Percentiles rank a stretch among this genome's conserved stretches.
phyloP scores from a whole-genome alignment of 92 coral and sea anemone species.

The Diadumene lineata region DNA sequence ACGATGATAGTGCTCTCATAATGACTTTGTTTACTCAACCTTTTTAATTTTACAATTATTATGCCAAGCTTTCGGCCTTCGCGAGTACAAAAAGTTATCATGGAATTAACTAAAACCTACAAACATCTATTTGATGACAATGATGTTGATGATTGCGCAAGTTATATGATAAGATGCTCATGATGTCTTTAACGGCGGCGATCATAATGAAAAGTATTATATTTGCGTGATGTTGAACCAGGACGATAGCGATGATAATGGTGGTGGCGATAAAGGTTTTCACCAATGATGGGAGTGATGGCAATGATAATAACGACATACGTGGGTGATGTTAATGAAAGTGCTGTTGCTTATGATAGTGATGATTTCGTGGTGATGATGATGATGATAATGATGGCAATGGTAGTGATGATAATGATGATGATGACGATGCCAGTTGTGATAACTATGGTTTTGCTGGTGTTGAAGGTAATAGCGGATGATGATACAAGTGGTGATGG shows the following conservation, averaged over 20 bases:
- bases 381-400: neutral
- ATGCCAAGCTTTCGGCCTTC: too few relatives aligned
- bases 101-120: neutral
- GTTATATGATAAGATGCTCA: too few relatives aligned
- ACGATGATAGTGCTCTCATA: too few relatives aligned
- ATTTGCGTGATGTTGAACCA: neutral
- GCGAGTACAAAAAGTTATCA: neutral
- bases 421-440: neutral
- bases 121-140: too few relatives aligned
- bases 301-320: neutral
- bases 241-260: neutral
- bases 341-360: neutral
- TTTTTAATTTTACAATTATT: too few relatives aligned
- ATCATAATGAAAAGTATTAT: too few relatives aligned
- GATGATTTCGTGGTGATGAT: neutral
- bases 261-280: neutral
- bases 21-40: too few relatives aligned
- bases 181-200: too few relatives aligned
- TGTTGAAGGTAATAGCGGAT: neutral
- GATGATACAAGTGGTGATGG: too few relatives aligned
- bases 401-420: neutral
- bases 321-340: neutral
- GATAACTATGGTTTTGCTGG: neutral
- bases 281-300: neutral
- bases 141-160: neutral